Evolutionary conservation across 2,113 vertebrate species (phyloP).

Genomic region (Rhizomys pruinosus): DNA sequence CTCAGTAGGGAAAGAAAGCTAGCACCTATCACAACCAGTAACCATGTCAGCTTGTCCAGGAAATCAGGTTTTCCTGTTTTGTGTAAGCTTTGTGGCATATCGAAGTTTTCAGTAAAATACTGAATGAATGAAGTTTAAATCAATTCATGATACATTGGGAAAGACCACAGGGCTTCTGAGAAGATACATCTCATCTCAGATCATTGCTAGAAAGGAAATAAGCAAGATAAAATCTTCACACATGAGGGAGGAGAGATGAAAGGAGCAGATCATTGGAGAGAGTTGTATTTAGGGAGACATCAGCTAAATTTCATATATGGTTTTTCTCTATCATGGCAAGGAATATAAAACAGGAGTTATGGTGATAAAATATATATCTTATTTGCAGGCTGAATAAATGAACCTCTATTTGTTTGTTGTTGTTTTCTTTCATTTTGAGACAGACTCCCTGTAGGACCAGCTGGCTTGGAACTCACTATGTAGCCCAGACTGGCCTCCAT

Average conservation of each 20-base stretch:
- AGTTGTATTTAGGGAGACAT: neutral
- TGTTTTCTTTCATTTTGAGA: no score
- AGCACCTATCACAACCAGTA: neutral
- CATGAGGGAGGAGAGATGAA: neutral
- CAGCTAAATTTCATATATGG: neutral
- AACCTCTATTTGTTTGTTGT: neutral
- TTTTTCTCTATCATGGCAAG: no score
- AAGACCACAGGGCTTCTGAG: neutral
- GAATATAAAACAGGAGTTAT: neutral
- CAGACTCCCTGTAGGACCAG: no score
- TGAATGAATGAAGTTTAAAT: neutral
- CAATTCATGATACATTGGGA: neutral
- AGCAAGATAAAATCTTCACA: neutral
- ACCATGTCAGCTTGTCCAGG: neutral
- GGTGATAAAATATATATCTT: neutral
- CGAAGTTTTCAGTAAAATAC: neutral
- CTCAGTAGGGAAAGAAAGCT: neutral
- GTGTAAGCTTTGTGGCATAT: neutral
- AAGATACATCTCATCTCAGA: neutral
- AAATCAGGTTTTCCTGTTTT: neutral
- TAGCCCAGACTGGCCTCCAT: no score
- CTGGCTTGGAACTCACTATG: no score
- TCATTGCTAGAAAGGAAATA: neutral
- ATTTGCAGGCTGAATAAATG: neutral
- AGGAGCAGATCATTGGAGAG: neutral